phyloP scores from a whole-genome alignment of 2,797 vertebrate species.

The Lithobates pipiens region DNA sequence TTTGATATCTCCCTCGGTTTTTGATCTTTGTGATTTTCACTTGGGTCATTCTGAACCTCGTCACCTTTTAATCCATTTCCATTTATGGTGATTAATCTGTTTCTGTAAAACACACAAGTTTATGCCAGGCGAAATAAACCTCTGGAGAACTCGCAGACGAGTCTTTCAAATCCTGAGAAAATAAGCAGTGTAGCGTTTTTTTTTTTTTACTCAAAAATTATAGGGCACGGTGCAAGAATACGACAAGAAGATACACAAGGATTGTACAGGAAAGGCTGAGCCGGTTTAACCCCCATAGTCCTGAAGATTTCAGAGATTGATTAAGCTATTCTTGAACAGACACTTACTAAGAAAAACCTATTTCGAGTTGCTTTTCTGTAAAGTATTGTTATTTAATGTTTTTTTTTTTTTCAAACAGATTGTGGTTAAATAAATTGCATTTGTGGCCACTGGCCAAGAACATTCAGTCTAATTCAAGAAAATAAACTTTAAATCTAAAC shows the following conservation, averaged over 20 bases:
- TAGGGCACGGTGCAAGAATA: not conserved
- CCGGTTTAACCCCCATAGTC: too few species aligned
- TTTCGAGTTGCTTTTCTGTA: too few species aligned
- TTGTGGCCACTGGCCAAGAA: too few species aligned
- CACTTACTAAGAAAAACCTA: too few species aligned
- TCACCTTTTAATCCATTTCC: slow-evolving; percentile 3
- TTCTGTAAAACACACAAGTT: slow-evolving; percentile 12
- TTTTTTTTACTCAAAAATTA: not conserved
- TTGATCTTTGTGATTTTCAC: not conserved
- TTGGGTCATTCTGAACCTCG: not conserved
- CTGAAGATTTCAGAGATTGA: too few species aligned
- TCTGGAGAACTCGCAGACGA: not conserved
- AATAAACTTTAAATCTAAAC: too few species aligned
- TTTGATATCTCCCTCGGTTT: not conserved
- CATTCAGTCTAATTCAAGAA: too few species aligned
- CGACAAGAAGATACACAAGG: not conserved
- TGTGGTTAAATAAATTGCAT: too few species aligned
- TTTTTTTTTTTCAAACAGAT: too few species aligned
- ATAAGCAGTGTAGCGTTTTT: not conserved
- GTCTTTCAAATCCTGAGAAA: not conserved
- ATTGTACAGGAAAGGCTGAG: not conserved
- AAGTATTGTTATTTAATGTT: too few species aligned
- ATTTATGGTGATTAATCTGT: not conserved
- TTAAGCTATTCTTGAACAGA: too few species aligned
- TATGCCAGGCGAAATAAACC: not conserved